Evolutionary conservation across 37 sponge, comb jelly and placozoan species (phyloP).

Genomic region (Mnemiopsis leidyi): DNA sequence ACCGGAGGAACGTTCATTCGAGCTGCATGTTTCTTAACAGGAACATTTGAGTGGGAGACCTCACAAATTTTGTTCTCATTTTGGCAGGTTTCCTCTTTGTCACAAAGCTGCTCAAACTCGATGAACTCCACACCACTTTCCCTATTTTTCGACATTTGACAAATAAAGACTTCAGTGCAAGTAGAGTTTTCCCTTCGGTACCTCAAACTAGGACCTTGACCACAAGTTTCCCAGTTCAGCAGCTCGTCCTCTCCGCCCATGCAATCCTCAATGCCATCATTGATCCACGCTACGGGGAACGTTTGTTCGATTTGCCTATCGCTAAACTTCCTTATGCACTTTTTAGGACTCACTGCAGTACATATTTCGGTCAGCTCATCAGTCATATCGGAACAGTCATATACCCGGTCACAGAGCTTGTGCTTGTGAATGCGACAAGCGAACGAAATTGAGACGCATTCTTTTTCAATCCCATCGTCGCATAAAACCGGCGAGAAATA

Average conservation of each 20-base stretch:
- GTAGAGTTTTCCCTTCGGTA: not conserved
- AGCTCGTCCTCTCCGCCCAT: not conserved
- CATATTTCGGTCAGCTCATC: not conserved
- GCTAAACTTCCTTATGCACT: not conserved
- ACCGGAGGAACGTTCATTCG: not conserved
- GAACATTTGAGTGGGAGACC: not conserved
- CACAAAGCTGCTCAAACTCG: not conserved
- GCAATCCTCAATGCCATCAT: not conserved
- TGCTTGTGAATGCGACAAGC: not conserved
- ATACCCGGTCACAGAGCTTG: not conserved
- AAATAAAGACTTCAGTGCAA: not conserved
- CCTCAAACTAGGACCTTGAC: not conserved
- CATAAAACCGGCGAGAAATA: not conserved
- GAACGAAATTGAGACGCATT: not conserved
- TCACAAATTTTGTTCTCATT: not conserved
- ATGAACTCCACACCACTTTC: not conserved
- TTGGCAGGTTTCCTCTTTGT: not conserved
- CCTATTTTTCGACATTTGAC: not conserved
- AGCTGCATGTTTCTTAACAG: not conserved
- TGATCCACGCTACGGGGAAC: not conserved
- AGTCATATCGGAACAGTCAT: not conserved
- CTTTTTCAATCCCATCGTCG: not conserved
- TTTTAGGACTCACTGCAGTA: not conserved
- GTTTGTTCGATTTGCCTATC: not conserved
- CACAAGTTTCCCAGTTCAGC: not conserved